Conservation (phyloP, 2,797 vertebrate genomes). For the Ispidina lecontei region DNA sequence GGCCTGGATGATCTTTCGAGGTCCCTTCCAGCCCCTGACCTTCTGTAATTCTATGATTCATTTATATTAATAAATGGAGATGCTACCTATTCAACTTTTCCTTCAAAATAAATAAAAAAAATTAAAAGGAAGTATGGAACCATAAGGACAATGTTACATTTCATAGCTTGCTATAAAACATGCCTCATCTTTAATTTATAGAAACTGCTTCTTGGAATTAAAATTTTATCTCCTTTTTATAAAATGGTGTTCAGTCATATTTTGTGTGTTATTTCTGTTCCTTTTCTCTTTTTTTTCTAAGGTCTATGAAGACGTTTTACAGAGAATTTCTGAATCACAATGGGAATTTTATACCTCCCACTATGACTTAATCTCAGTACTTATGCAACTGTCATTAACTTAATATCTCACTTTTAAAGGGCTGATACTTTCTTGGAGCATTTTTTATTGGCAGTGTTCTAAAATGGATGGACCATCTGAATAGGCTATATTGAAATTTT, state of each 20-base stretch:
- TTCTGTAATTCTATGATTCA: no score
- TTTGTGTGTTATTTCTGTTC: background rate
- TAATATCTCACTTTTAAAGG: background rate
- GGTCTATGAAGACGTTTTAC: background rate
- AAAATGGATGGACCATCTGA: background rate
- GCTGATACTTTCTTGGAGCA: background rate
- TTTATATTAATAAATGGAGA: background rate
- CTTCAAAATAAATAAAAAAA: background rate
- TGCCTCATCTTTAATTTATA: background rate
- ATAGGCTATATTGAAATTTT: background rate
- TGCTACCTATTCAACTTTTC: background rate
- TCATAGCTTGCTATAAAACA: background rate
- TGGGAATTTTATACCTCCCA: background rate
- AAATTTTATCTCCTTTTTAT: background rate
- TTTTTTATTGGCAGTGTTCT: accelerated
- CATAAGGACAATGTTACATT: background rate
- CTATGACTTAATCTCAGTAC: background rate
- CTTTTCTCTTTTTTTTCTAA: background rate
- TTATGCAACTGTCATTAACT: background rate
- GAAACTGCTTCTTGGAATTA: background rate
- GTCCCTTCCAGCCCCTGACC: no score
- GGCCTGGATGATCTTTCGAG: no score
- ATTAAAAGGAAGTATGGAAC: background rate
- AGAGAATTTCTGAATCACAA: background rate
- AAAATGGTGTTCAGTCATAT: background rate